phyloP scores from a whole-genome alignment of 2,113 vertebrate species.

The Pterophyllum scalare region DNA sequence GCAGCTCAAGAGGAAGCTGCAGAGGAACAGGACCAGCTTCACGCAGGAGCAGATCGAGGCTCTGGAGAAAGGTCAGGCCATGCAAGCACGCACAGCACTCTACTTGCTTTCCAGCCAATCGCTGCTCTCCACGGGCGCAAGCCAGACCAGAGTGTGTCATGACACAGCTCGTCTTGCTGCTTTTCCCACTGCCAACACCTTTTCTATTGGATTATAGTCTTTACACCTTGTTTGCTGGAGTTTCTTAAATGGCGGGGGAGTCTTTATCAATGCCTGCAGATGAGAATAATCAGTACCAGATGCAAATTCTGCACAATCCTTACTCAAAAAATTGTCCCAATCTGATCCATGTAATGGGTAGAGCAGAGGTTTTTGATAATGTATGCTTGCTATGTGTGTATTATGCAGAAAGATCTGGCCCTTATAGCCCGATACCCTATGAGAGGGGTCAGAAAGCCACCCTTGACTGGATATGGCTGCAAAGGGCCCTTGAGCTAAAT shows the following conservation, averaged over 20 bases:
- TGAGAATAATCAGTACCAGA: neutral
- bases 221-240: slow-evolving; percentile 25
- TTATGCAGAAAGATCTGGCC: slow-evolving; percentile 53
- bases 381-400: slow-evolving; percentile 49
- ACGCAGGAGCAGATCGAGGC: slow-evolving; percentile 90
- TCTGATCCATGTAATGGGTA: slow-evolving; percentile 37
- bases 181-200: slow-evolving; percentile 42
- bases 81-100: slow-evolving; percentile 45
- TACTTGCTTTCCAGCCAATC: slow-evolving; percentile 43
- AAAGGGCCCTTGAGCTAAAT: slow-evolving; percentile 75
- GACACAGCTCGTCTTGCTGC: slow-evolving; percentile 49
- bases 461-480: slow-evolving; percentile 76
- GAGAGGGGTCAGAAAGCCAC: slow-evolving; percentile 67
- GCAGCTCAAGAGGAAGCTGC: slow-evolving; percentile 89
- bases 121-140: slow-evolving; percentile 7
- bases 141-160: slow-evolving; percentile 33
- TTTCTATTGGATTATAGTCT: slow-evolving; percentile 25
- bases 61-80: slow-evolving; percentile 86
- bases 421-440: slow-evolving; percentile 26
- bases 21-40: slow-evolving; percentile 89
- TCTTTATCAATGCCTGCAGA: neutral
- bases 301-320: slow-evolving; percentile 36
- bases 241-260: neutral
- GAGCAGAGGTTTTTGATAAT: slow-evolving; percentile 44
- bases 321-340: slow-evolving; percentile 47